These are phyloP conservation scores for Caenorhabditis briggsae DNA, from an alignment of 1,140 invertebrate genomes.

Conservation along the genomic window DNA sequence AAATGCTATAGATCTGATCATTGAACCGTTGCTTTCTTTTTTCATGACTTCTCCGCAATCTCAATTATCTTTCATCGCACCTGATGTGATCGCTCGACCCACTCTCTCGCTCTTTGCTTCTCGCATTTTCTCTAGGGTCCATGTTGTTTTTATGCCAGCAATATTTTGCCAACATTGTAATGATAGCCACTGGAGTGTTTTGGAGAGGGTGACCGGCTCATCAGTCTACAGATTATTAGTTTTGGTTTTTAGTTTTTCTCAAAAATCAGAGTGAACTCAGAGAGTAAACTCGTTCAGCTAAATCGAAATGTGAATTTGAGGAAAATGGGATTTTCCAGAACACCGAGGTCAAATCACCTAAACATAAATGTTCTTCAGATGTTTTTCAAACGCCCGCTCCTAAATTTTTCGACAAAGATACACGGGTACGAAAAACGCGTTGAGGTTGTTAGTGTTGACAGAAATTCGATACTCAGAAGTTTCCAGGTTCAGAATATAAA, in stretches of 20 bases:
- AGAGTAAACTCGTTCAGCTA: not conserved
- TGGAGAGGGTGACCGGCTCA: not conserved
- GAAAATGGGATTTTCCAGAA: not conserved
- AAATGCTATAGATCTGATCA: constrained; percentile 28
- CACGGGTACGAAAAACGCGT: constrained; percentile 17
- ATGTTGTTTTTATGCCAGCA: constrained; percentile 38
- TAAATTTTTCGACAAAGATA: constrained; percentile 11
- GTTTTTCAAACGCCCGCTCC: not conserved
- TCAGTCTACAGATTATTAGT: constrained; percentile 19
- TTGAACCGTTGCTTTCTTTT: not conserved
- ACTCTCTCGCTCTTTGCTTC: constrained; percentile 26
- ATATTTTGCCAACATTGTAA: constrained; percentile 44
- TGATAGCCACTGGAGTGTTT: constrained; percentile 26
- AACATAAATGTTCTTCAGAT: constrained; percentile 31
- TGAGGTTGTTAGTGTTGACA: constrained; percentile 18
- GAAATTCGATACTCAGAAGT: constrained; percentile 16
- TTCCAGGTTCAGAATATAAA: not conserved
- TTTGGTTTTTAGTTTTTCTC: not conserved
- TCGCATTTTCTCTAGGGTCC: not conserved
- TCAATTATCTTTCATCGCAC: constrained; percentile 49
- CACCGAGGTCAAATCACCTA: not conserved
- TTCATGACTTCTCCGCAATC: constrained; percentile 35
- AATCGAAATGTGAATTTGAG: not conserved
- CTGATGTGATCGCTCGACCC: constrained; percentile 53
- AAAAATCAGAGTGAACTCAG: too few relatives aligned